phyloP scores from a whole-genome alignment of 2,888 invertebrate species.

The Lithophane ornitopus region DNA sequence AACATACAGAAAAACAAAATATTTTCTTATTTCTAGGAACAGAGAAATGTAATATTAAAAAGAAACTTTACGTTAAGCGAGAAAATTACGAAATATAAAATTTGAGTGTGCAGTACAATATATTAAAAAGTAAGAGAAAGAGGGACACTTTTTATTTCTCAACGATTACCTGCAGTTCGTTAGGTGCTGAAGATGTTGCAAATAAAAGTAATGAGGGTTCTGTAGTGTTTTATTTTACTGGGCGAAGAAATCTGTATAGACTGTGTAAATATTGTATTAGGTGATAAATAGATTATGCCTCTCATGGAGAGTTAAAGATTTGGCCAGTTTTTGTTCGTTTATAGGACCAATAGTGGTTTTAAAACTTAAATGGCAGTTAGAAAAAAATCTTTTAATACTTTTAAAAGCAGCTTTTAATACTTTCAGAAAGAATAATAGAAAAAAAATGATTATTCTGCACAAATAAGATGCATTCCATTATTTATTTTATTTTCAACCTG shows the following conservation, averaged over 20 bases:
- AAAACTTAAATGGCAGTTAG: background rate
- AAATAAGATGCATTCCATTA: background rate
- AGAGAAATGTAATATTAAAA: background rate
- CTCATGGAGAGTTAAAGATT: background rate
- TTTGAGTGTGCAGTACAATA: slow-evolving; percentile 44
- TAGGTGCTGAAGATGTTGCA: slow-evolving; percentile 33
- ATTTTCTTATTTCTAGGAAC: background rate
- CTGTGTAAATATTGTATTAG: slow-evolving; percentile 15
- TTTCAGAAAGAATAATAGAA: background rate
- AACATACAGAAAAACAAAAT: background rate
- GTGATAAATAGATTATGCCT: background rate
- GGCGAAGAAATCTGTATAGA: background rate
- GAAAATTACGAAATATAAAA: slow-evolving; percentile 42
- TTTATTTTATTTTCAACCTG: background rate
- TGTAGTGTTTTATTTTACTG: slow-evolving; percentile 24
- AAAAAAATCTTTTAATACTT: background rate
- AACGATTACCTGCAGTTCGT: slow-evolving; percentile 52
- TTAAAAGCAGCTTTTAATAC: no score
- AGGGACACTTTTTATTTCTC: slow-evolving; percentile 42
- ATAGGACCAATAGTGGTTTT: background rate
- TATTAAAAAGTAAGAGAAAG: slow-evolving; percentile 45
- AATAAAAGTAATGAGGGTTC: slow-evolving; percentile 39
- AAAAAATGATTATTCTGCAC: background rate
- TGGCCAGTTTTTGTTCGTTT: background rate
- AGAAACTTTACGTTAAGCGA: background rate